Base-by-base conservation (phyloP, 2,888 invertebrate species). In the Panopea generosa region DNA sequence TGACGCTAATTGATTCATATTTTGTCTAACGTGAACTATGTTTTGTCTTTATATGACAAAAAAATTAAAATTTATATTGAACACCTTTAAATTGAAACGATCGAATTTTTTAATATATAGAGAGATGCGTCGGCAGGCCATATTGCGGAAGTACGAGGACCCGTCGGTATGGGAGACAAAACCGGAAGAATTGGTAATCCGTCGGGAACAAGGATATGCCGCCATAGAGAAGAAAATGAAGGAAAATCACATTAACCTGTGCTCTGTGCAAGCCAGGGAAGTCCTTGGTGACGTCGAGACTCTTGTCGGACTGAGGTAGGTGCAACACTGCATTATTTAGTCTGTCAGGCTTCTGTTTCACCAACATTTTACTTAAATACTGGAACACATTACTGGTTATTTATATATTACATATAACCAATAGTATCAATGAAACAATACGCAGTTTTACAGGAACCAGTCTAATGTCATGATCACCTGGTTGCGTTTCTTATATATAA, bases 171-270 rank as follows among this genome's bases (percentile, higher is more conserved):
- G 84, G 81, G 86, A 85, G 18, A 84, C 86, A 2, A 87, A 86
- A 49, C 81, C 87, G 1, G 86, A 87, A 40, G 84, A 86, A 11
- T 75, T 90, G 9, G 69, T 81, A 16, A 84, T 89, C 16, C 81
- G 87, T n/a, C 70, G 91, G 27, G 84, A 77, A n/a, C 86, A 89
- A 43, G 91, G 91, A 1, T 91, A 91, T 74, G 90, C 88, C 0
- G 90, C 90, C 9, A 87, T 89, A 1, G 91, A 91, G 72, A 84
- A 84, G 57, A 70, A 78, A 26, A 75, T 85, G 76, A 85, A 87
- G 50, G 85, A 87, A 22, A 84, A 84, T 22, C 70, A 81, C 24
- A 82, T 91, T 22, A 82, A 72, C 53, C 76, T 91, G 38, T 90
- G 90, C 76, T 83, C 82, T 27, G 87, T 91, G 4, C 83, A 83